A percentile compares a stretch with the other conserved stretches of the same genome.
Conservation (phyloP, 2,888 invertebrate genomes). For the Dicyrtoma fusca region DNA sequence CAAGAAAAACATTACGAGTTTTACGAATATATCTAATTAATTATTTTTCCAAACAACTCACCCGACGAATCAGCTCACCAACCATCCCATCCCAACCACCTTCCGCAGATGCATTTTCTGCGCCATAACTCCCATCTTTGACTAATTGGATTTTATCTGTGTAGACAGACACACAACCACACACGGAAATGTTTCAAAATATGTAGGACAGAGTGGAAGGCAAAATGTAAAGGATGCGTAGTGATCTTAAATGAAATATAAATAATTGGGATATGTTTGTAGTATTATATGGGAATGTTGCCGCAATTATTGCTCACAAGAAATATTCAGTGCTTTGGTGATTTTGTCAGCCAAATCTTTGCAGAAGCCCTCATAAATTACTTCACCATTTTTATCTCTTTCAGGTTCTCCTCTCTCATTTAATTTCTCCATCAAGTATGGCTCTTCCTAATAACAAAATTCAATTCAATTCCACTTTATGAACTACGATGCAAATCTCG, state of each 20-base stretch:
- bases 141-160: conserved; percentile 82
- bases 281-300: too few relatives aligned
- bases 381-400: conserved; percentile 68
- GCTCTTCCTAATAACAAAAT: conserved; percentile 70
- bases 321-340: conserved; percentile 75
- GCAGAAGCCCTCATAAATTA: conserved; percentile 77
- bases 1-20: not conserved
- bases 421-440: conserved; percentile 78
- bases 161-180: conserved; percentile 43
- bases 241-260: too few relatives aligned
- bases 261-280: too few relatives aligned
- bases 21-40: too few relatives aligned
- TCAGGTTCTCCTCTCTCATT: conserved; percentile 70
- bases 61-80: conserved; percentile 55
- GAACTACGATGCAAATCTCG: not conserved
- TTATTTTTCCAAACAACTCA: conserved; percentile 39
- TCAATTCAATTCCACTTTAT: not conserved
- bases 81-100: conserved; percentile 84
- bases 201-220: not conserved
- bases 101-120: conserved; percentile 74
- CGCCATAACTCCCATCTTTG: conserved; percentile 82
- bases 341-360: conserved; percentile 73
- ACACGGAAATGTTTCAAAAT: not conserved
- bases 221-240: not conserved
- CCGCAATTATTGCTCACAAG: conserved; percentile 68